Evolutionary conservation across 2,888 invertebrate genomes (phyloP).

Genomic region (Drosophila meridiana): DNA sequence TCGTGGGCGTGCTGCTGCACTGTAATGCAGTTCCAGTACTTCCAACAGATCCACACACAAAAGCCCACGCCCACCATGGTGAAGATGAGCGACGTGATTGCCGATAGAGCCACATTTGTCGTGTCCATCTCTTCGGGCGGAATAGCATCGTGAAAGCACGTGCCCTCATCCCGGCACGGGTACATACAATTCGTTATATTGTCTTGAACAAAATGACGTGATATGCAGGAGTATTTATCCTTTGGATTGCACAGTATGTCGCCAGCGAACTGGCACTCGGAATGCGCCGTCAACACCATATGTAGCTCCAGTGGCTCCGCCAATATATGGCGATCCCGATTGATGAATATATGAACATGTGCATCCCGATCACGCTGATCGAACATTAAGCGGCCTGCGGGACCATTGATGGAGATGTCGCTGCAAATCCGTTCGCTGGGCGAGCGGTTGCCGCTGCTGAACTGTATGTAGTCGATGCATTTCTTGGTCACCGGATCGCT

Average conservation of each 20-base stretch:
- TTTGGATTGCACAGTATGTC: constrained; percentile 81
- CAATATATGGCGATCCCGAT: constrained; percentile 69
- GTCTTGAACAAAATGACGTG: constrained; percentile 82
- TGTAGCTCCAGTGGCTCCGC: constrained; percentile 80
- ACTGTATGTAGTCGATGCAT: constrained; percentile 83
- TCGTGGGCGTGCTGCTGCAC: constrained; percentile 83
- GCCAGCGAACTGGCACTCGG: constrained; percentile 78
- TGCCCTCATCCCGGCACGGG: constrained; percentile 83
- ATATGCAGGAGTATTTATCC: constrained; percentile 82
- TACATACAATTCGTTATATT: constrained; percentile 83
- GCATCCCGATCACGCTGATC: constrained; percentile 82
- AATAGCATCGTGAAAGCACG: constrained; percentile 81
- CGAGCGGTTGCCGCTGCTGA: constrained; percentile 79
- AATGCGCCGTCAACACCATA: constrained; percentile 83
- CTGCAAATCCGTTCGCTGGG: constrained; percentile 82
- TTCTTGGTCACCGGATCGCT: constrained; percentile 68
- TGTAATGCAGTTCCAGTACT: constrained; percentile 84
- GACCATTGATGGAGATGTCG: constrained; percentile 82
- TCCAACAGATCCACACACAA: constrained; percentile 84
- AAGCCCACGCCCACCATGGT: constrained; percentile 84
- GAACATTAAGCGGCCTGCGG: constrained; percentile 77
- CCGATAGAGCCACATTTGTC: constrained; percentile 83
- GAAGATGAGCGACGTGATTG: constrained; percentile 83
- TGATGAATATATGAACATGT: constrained; percentile 77
- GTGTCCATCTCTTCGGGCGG: constrained; percentile 76